Evolutionary conservation across 2,888 invertebrate genomes (phyloP).

Genomic region (Drosophila suboccidentalis): DNA sequence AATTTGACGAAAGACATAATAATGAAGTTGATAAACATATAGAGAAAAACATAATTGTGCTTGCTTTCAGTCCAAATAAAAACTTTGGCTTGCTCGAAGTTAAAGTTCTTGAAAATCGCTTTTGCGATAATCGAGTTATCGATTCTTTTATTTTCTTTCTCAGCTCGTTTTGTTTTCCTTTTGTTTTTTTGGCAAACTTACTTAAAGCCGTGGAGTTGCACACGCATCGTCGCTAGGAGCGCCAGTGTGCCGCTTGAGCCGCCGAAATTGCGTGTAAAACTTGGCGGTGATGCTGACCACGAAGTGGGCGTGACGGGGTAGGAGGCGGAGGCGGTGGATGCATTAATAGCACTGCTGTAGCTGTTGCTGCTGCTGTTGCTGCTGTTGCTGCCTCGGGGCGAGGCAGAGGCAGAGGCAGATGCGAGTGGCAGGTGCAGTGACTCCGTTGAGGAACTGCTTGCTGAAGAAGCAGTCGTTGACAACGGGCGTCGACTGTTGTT

Average conservation of each 20-base stretch:
- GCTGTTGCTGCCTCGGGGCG: slow-evolving; percentile 45
- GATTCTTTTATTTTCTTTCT: too few species aligned
- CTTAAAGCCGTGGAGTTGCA: slow-evolving; percentile 60
- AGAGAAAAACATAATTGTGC: too few species aligned
- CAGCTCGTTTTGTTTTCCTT: not conserved
- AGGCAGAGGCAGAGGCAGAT: slow-evolving; percentile 15
- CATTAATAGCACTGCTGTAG: slow-evolving; percentile 26
- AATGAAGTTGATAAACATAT: too few species aligned
- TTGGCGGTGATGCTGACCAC: slow-evolving; percentile 70
- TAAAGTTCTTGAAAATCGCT: too few species aligned
- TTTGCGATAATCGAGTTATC: too few species aligned
- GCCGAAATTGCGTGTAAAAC: slow-evolving; percentile 46
- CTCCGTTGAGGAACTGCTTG: slow-evolving; percentile 74
- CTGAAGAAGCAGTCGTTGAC: slow-evolving; percentile 54
- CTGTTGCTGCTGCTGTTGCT: slow-evolving; percentile 26
- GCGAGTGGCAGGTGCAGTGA: slow-evolving; percentile 60
- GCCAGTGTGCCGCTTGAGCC: slow-evolving; percentile 56
- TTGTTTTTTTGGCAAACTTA: slow-evolving; percentile 50
- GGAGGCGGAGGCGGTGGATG: slow-evolving; percentile 44
- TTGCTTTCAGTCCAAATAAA: too few species aligned
- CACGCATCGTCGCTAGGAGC: slow-evolving; percentile 56
- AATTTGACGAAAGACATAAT: too few species aligned
- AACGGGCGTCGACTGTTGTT: slow-evolving; percentile 44
- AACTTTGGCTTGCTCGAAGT: too few species aligned
- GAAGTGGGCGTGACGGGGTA: slow-evolving; percentile 78